Evolutionary conservation across 2,888 invertebrate genomes (phyloP), one percentile per base, ranked within the genome.

Genomic region (Spodoptera littoralis): DNA sequence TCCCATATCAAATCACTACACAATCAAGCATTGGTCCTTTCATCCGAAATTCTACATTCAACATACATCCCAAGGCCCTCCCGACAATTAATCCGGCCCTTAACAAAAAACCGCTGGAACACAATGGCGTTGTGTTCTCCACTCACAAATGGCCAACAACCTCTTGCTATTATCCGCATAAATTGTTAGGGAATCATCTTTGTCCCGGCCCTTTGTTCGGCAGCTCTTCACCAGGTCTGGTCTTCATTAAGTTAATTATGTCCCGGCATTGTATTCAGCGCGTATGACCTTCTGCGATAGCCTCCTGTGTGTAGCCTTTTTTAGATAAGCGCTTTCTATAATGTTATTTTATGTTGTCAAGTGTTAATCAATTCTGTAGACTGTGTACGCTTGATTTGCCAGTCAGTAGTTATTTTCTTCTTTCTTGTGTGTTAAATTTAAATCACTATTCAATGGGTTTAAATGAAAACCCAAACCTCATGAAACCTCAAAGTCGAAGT

Each of bases 241-340:
- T 82, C 85, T 82, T 82, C 84, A 84, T 85, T 86, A 78, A 77
- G 76, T 84, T 86, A 86, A 86, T 86, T 84, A 85, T 80, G 80
- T 75, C 65, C 68, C 70, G 54, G 63, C 63, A 79, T 84, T 84
- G 70, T 70, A 70, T 63, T 48, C 60, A 65, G 73, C 76, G 77
- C 76, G 81, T 79, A 77, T 81, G 80, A 76, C 81, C 80, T 79
- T 74, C 70, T 69, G 49, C 62, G 75, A 60, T 72, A 77, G 60
- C 45, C 51, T 44, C 55, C 68, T 61, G 64, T 47, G 67, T 67
- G 59, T 64, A 53, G 12, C 53, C 51, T 63, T 63, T 63, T 70
- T 48, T 56, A 62, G 59, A 48, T 68, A 61, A 65, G 63, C 55
- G 47, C 41, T 13, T 48, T 24, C 43, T 59, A 13, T 30, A 52